These are phyloP conservation scores for Formica selysi DNA, from an alignment of 1,140 invertebrate genomes.

Conservation along the genomic window DNA sequence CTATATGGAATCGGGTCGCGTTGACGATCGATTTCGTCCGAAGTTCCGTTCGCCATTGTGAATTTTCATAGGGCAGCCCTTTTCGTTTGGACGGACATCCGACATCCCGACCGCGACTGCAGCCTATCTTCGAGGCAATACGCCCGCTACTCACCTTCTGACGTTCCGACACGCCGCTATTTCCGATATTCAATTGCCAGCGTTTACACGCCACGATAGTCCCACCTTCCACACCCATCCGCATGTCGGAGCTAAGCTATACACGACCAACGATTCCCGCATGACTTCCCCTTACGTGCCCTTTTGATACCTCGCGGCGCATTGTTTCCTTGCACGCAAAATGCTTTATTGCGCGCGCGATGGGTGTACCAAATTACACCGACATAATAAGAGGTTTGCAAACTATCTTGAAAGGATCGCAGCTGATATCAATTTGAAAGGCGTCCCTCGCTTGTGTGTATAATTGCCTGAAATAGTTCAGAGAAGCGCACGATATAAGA, in stretches of 20 bases:
- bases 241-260: conserved; percentile 43
- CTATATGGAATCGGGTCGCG: neutral
- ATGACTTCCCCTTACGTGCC: conserved; percentile 23
- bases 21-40: conserved; percentile 27
- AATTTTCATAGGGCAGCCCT: conserved; percentile 41
- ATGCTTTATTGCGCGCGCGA: conserved; percentile 47
- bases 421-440: conserved; percentile 26
- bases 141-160: conserved; percentile 55
- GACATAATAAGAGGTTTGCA: conserved; percentile 48
- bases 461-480: neutral
- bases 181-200: conserved; percentile 63
- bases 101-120: conserved; percentile 56
- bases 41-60: neutral
- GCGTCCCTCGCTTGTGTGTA: neutral
- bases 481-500: too few relatives aligned
- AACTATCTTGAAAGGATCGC: conserved; percentile 45
- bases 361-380: conserved; percentile 33
- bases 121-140: conserved; percentile 50
- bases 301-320: conserved; percentile 48
- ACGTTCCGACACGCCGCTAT: conserved; percentile 61
- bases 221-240: conserved; percentile 24
- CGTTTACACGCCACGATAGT: conserved; percentile 59
- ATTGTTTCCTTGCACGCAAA: conserved; percentile 57
- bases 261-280: conserved; percentile 32
- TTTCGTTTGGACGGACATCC: conserved; percentile 50